Evolutionary conservation across 92 coral and sea anemone genomes (phyloP), one percentile per base, ranked within the genome.

Genomic region (Bergia sp.): DNA sequence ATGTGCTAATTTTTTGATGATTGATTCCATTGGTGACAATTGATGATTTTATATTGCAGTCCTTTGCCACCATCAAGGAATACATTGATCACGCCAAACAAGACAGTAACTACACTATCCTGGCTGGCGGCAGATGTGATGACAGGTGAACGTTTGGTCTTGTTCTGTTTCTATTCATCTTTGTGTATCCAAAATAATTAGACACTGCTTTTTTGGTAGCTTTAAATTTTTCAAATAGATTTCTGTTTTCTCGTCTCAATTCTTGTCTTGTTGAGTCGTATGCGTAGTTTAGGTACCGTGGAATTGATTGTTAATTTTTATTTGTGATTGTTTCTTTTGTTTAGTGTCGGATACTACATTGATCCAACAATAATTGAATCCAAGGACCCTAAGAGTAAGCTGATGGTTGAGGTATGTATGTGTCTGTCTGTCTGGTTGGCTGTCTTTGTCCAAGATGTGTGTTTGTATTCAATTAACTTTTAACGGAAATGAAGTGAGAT

Each of bases 41-140:
- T 29, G 29, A 29, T 29, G 29, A 11, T 53, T 41, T 38, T 38
- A 41, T 82, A 9, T 80, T 61, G 4, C 86, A 96, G 99, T 93
- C 99, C 0, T 96, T 82, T 89, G 89, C 89, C 38, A 95, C 92
- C 61, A 95, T 96, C 78, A 95, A 94, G 89, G 86, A 76, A 21
- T 96, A 95, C 91, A 91, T 96, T 89, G 97, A 96, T 67, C 92
- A 80, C 23, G 98, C 98, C 38, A 95, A 94, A 64, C 82, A 85
- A 47, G 94, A 89, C 81, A 89, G 86, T 69, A 94, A 92, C 44
- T 88, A 94, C 82, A 95, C 95, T 40, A 82, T 96, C 36, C 77
- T 95, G 13, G 99, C 99, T 81, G 99, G 99, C 29, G 98, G 99
- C 13, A 92, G 92, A 0, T 95, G 99, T 72, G 98, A 96, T 85